phyloP scores from a whole-genome alignment of 2,888 invertebrate genomes.

The Anaspis maculata region DNA sequence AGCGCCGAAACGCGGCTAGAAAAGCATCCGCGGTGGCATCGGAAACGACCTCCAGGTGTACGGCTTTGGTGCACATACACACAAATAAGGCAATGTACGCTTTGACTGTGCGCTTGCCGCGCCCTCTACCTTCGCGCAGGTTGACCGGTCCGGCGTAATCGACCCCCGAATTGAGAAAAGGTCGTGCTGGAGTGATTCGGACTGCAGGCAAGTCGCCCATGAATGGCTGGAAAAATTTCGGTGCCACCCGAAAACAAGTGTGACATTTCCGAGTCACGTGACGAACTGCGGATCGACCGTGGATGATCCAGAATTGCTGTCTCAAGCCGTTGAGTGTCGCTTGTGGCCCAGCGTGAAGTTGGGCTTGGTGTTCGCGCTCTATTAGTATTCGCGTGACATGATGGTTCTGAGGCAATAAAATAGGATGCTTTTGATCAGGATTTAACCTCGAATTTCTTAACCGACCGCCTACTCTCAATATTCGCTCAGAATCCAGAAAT shows the following conservation, averaged over 20 bases:
- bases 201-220: slow-evolving; percentile 6
- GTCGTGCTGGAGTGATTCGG: slow-evolving; percentile 5
- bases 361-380: slow-evolving; percentile 2
- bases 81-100: slow-evolving; percentile 17
- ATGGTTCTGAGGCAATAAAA: background rate
- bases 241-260: slow-evolving; percentile 7
- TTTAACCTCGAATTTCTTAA: background rate
- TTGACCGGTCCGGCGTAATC: slow-evolving; percentile 19
- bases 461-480: slow-evolving; percentile 4
- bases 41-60: slow-evolving; percentile 18
- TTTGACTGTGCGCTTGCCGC: slow-evolving; percentile 12
- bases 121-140: slow-evolving; percentile 12
- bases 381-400: slow-evolving; percentile 2
- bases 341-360: slow-evolving; percentile 4
- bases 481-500: background rate
- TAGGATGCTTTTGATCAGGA: background rate
- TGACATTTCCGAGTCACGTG: slow-evolving; percentile 6
- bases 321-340: slow-evolving; percentile 1
- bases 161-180: slow-evolving; percentile 15
- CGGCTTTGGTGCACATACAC: slow-evolving; percentile 17
- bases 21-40: slow-evolving; percentile 6
- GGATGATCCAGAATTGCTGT: slow-evolving; percentile 5
- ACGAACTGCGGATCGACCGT: slow-evolving; percentile 2
- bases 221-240: slow-evolving; percentile 2
- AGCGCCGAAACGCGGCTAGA: slow-evolving; percentile 1